A percentile compares a stretch with the other conserved stretches of the same genome.
Evolutionary conservation across 1,140 invertebrate genomes (phyloP).

Genomic region (Plodia interpunctella): DNA sequence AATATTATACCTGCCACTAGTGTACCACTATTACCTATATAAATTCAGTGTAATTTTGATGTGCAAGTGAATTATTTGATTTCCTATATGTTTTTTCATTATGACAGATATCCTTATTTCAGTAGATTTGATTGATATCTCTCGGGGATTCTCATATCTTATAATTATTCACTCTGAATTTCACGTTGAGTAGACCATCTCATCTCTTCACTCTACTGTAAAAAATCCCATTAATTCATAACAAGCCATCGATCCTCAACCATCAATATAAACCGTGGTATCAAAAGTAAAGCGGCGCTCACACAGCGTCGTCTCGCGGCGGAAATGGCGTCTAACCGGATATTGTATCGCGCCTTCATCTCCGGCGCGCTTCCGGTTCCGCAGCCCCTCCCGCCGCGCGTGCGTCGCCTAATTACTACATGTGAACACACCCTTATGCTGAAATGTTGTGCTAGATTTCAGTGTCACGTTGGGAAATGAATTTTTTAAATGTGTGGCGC

Average conservation of each 20-base stretch:
- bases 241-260: constrained; percentile 17
- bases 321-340: constrained; percentile 74
- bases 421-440: constrained; percentile 2
- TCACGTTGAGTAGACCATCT: too few relatives aligned
- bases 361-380: constrained; percentile 69
- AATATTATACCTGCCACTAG: too few relatives aligned
- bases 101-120: too few relatives aligned
- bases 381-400: constrained; percentile 43
- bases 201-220: not conserved
- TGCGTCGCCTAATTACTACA: constrained; percentile 68
- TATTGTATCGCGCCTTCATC: constrained; percentile 77
- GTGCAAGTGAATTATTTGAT: too few relatives aligned
- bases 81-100: too few relatives aligned
- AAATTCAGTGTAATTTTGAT: too few relatives aligned
- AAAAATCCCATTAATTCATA: constrained; percentile 10
- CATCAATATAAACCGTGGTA: constrained; percentile 15
- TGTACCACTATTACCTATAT: too few relatives aligned
- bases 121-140: too few relatives aligned
- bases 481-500: constrained; percentile 2
- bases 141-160: too few relatives aligned
- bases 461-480: not conserved
- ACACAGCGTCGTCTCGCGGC: constrained; percentile 57
- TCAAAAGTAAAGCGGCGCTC: constrained; percentile 26
- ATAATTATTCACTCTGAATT: too few relatives aligned
- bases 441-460: constrained; percentile 1